These are phyloP conservation scores for Chloropsis hardwickii DNA, from an alignment of 2,113 vertebrate genomes.

Conservation along the genomic window DNA sequence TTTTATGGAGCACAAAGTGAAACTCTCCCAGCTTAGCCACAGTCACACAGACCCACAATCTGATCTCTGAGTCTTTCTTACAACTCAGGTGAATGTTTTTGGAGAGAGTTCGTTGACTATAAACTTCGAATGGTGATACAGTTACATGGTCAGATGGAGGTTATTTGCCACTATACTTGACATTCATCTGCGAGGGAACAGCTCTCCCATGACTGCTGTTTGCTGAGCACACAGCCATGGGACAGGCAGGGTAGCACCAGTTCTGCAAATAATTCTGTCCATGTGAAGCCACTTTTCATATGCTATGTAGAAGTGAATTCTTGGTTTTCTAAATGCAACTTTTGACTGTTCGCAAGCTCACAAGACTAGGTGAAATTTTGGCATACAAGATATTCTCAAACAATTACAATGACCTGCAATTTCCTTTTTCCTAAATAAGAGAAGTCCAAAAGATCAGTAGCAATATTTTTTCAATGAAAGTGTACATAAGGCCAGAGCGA, in stretches of 20 bases:
- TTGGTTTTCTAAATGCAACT: not conserved
- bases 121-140: not conserved
- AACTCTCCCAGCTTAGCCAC: not conserved
- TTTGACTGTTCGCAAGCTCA: not conserved
- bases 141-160: not conserved
- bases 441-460: not conserved
- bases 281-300: not conserved
- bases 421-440: not conserved
- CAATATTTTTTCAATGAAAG: not conserved
- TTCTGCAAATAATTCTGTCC: not conserved
- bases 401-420: not conserved
- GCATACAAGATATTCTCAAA: not conserved
- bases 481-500: not conserved
- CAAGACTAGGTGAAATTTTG: not conserved
- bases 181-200: fast-evolving
- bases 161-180: not conserved
- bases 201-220: not conserved
- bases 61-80: not conserved
- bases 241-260: not conserved
- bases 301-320: not conserved
- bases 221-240: not conserved
- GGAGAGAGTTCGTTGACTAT: not conserved
- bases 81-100: not conserved
- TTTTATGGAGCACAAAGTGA: not conserved
- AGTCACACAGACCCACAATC: not conserved